A percentile compares a stretch with the other conserved stretches of the same genome.
Conservation (phyloP, 2,888 invertebrate genomes). For the Pheosia tremula region DNA sequence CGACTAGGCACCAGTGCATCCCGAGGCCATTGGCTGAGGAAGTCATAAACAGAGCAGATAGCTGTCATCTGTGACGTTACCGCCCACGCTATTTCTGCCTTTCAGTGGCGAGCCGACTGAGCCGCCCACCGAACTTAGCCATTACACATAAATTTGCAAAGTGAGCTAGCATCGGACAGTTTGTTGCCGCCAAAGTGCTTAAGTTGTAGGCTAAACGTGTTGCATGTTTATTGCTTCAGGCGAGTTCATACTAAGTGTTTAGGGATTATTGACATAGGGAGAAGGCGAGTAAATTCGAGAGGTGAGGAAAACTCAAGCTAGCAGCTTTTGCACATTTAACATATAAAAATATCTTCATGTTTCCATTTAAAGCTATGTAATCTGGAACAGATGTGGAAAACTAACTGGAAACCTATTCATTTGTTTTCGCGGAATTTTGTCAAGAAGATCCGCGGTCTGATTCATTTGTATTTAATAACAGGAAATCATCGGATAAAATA, state of each 20-base stretch:
- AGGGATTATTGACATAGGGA: constrained; percentile 3
- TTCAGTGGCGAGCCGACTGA: constrained; percentile 62
- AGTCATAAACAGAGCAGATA: constrained; percentile 79
- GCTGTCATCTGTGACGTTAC: constrained; percentile 78
- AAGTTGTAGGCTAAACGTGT: constrained; percentile 22
- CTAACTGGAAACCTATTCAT: too few relatives aligned
- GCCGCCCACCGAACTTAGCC: constrained; percentile 55
- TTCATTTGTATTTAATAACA: too few relatives aligned
- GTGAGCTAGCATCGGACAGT: constrained; percentile 59
- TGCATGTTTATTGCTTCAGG: constrained; percentile 4
- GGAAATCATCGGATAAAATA: too few relatives aligned
- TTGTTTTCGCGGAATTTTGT: too few relatives aligned
- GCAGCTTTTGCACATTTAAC: too few relatives aligned
- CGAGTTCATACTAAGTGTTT: constrained; percentile 4
- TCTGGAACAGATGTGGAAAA: too few relatives aligned
- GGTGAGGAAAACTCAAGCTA: too few relatives aligned
- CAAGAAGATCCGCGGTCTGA: too few relatives aligned
- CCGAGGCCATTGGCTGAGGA: constrained; percentile 81
- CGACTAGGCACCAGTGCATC: constrained; percentile 30
- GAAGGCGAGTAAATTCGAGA: neutral
- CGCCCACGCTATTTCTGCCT: constrained; percentile 83
- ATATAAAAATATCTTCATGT: too few relatives aligned
- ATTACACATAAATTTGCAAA: constrained; percentile 60
- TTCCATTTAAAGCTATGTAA: too few relatives aligned
- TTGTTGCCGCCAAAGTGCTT: constrained; percentile 52